Conservation (phyloP, 2,888 invertebrate species). For the Eudasyphora cyanicolor region DNA sequence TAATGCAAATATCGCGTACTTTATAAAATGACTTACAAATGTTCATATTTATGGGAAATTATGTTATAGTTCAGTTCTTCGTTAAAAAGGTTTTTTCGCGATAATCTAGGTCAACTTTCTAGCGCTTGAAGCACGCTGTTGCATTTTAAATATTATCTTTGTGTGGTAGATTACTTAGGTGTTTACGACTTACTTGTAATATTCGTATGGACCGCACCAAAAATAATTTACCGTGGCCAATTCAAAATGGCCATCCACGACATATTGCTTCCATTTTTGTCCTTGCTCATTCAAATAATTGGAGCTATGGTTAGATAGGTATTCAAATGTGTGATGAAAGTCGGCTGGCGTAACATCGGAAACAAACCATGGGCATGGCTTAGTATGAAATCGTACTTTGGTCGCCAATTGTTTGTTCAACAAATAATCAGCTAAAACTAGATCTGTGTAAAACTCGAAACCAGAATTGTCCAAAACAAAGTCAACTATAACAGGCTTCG, state of each 20-base stretch:
- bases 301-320: slow-evolving; percentile 77
- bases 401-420: slow-evolving; percentile 83
- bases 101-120: no score
- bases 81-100: no score
- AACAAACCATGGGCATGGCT: slow-evolving; percentile 96
- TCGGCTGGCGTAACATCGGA: slow-evolving; percentile 92
- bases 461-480: slow-evolving; percentile 96
- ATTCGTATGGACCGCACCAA: slow-evolving; percentile 94
- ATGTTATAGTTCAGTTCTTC: background rate
- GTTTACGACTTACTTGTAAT: slow-evolving; percentile 80
- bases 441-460: slow-evolving; percentile 94
- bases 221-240: slow-evolving; percentile 84
- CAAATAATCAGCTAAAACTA: slow-evolving; percentile 92
- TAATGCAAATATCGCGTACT: no score
- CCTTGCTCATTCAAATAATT: slow-evolving; percentile 80
- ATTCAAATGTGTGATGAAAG: slow-evolving; percentile 85
- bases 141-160: no score
- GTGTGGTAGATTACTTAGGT: background rate
- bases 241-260: slow-evolving; percentile 80
- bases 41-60: background rate
- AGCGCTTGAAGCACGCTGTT: no score
- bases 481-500: slow-evolving; percentile 82
- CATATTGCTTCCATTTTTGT: slow-evolving; percentile 82
- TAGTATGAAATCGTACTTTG: slow-evolving; percentile 91
- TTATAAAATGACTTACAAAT: no score